Conservation (phyloP, 1,140 invertebrate species). For the Heliconius hewitsoni region DNA sequence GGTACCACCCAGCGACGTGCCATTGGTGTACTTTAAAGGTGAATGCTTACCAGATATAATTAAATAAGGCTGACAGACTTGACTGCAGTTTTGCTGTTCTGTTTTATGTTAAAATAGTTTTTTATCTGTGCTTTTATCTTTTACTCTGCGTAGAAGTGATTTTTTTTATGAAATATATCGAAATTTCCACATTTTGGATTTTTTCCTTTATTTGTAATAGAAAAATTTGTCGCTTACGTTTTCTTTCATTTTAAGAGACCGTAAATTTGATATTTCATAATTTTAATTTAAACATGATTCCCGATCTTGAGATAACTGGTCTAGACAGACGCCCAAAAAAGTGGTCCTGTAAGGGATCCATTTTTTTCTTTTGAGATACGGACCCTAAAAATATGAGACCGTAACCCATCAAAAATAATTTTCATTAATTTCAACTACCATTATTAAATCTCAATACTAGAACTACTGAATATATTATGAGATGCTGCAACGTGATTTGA, state of each 20-base stretch:
- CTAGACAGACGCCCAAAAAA: too few relatives aligned
- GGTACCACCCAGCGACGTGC: conserved; percentile 5
- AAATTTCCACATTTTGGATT: too few relatives aligned
- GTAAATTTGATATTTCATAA: too few relatives aligned
- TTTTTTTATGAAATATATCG: background rate
- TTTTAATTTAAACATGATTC: too few relatives aligned
- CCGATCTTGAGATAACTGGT: too few relatives aligned
- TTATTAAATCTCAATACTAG: conserved; percentile 17
- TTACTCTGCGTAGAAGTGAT: background rate
- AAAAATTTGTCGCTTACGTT: too few relatives aligned
- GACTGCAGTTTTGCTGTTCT: background rate
- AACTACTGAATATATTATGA: conserved; percentile 17
- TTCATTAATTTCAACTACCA: background rate
- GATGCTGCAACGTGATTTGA: background rate
- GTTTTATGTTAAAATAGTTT: background rate
- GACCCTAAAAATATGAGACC: background rate
- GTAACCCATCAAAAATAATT: background rate
- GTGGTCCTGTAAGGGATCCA: too few relatives aligned
- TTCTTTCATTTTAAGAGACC: too few relatives aligned
- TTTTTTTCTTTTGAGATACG: too few relatives aligned
- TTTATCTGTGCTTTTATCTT: background rate
- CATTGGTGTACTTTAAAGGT: background rate
- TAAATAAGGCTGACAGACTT: background rate
- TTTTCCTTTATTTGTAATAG: too few relatives aligned
- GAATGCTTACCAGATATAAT: conserved; percentile 3